phyloP scores from a whole-genome alignment of 2,888 invertebrate genomes.

The Tenthredo livida region DNA sequence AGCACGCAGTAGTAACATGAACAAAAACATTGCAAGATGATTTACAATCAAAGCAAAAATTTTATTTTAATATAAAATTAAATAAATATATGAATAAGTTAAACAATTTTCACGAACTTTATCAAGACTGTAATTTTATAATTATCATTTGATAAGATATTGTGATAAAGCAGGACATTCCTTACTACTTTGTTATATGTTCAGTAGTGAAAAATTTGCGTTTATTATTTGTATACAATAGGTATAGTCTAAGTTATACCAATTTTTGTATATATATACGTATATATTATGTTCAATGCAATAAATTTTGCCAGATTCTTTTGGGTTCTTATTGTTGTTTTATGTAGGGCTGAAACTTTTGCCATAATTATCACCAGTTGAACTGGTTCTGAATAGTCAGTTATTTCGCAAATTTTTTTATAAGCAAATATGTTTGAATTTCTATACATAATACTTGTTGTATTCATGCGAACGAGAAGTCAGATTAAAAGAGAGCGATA shows the following conservation, averaged over 20 bases:
- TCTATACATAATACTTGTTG: background rate
- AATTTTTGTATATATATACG: conserved; percentile 17
- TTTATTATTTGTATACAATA: conserved; percentile 35
- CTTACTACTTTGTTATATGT: conserved; percentile 32
- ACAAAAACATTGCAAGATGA: conserved; percentile 29
- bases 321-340: conserved; percentile 22
- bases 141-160: conserved; percentile 28
- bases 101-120: background rate
- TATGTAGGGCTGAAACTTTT: background rate
- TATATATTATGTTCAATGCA: conserved; percentile 29
- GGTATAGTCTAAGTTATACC: conserved; percentile 30
- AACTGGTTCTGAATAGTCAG: background rate
- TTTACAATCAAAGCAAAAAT: conserved; percentile 11
- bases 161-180: conserved; percentile 44
- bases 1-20: conserved; percentile 46
- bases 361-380: background rate
- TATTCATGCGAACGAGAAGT: background rate
- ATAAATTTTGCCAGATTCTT: conserved; percentile 45
- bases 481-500: background rate
- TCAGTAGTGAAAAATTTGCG: conserved; percentile 21
- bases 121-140: conserved; percentile 34
- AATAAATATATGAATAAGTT: conserved; percentile 35
- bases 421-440: background rate
- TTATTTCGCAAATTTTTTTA: background rate
- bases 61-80: background rate